These are phyloP conservation scores for Pimpla rufipes DNA, from an alignment of 2,888 invertebrate species.

Conservation along the genomic window DNA sequence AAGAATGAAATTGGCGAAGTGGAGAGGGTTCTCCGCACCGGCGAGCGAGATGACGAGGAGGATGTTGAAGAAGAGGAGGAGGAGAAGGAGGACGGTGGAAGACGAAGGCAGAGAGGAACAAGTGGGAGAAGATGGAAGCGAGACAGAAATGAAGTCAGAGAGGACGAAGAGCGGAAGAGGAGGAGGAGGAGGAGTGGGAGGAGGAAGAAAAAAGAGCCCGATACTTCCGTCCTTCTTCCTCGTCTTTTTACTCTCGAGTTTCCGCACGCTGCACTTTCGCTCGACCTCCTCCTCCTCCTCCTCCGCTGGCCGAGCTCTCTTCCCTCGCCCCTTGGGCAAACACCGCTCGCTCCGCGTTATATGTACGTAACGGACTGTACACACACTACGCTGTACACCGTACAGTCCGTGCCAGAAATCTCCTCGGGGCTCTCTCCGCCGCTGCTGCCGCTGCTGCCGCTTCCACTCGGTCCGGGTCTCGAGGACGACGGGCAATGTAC, in stretches of 20 bases:
- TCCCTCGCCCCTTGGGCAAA: slow-evolving; percentile 55
- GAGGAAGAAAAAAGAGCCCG: background rate
- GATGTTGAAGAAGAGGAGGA: slow-evolving; percentile 18
- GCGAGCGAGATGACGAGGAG: slow-evolving; percentile 23
- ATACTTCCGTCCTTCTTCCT: slow-evolving; percentile 48
- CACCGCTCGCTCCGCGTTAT: slow-evolving; percentile 33
- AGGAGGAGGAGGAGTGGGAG: slow-evolving; percentile 17
- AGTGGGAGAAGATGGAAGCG: slow-evolving; percentile 20
- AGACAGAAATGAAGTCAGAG: slow-evolving; percentile 18
- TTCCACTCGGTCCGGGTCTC: slow-evolving; percentile 42
- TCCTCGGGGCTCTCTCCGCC: background rate
- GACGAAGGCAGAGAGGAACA: background rate
- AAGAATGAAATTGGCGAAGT: slow-evolving; percentile 62
- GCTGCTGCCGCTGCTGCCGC: background rate
- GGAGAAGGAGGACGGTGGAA: background rate
- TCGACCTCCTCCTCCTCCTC: slow-evolving; percentile 7
- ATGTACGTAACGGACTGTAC: slow-evolving; percentile 8
- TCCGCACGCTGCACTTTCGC: slow-evolving; percentile 63
- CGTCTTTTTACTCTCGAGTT: slow-evolving; percentile 46
- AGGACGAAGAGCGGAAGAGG: slow-evolving; percentile 26
- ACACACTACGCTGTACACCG: background rate
- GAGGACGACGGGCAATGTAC: slow-evolving; percentile 50
- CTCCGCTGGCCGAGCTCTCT: slow-evolving; percentile 19
- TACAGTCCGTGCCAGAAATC: background rate
- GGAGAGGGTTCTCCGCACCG: slow-evolving; percentile 45